Conservation (phyloP, 30 jellyfish, hydroid and myxozoan genomes). For the Hydractinia echinata region DNA sequence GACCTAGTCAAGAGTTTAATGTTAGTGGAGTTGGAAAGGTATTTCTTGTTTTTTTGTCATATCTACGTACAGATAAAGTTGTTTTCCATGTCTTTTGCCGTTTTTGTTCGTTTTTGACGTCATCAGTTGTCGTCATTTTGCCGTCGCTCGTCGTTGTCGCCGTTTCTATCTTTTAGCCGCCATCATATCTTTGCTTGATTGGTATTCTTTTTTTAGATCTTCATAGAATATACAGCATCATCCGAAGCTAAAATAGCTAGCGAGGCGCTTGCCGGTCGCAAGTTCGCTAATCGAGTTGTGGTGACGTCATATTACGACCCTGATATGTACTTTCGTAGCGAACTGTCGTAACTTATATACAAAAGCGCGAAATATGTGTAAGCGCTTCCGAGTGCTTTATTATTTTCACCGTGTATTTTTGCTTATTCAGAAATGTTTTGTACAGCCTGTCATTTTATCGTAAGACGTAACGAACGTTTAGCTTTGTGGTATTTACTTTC, state of each 20-base stretch:
- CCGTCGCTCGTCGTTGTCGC: no score
- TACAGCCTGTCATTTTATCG: no score
- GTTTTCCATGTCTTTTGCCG: neutral
- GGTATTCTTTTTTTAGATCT: slow-evolving; percentile 46
- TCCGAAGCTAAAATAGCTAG: slow-evolving; percentile 71
- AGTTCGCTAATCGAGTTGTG: slow-evolving; percentile 94
- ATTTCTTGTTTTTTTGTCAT: neutral
- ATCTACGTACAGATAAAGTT: neutral
- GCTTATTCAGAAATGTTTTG: no score
- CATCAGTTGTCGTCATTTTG: no score
- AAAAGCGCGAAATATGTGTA: neutral
- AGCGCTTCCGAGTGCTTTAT: no score
- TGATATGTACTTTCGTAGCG: slow-evolving; percentile 65
- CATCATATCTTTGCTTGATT: no score
- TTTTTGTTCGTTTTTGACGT: no score
- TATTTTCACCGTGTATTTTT: no score
- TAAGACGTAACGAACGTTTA: no score
- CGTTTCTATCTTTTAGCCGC: no score
- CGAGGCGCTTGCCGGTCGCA: slow-evolving; percentile 96
- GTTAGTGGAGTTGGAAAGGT: slow-evolving; percentile 94
- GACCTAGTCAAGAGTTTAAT: slow-evolving; percentile 66
- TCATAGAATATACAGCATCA: slow-evolving; percentile 83
- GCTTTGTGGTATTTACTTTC: no score
- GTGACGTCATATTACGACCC: slow-evolving; percentile 94
- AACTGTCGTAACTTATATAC: slow-evolving; percentile 37